These are phyloP conservation scores for Scolopax bukidnonensis DNA, from an alignment of 2,797 vertebrate species.

Conservation along the genomic window DNA sequence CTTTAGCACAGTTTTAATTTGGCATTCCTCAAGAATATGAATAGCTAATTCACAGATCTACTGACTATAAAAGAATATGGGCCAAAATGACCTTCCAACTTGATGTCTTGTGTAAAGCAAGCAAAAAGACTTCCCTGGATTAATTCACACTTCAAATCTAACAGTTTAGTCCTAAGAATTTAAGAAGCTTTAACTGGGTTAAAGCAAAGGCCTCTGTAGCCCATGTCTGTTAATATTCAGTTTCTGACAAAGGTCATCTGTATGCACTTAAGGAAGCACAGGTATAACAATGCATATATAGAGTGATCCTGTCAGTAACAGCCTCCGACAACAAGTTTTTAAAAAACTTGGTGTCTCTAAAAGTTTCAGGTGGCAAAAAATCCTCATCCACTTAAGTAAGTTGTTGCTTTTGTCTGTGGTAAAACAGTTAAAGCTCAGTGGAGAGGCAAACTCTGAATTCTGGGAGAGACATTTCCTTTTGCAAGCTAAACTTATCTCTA, in stretches of 20 bases:
- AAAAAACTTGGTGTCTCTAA: background rate
- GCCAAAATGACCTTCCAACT: background rate
- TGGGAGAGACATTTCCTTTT: background rate
- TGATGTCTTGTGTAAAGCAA: background rate
- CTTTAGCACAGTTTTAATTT: constrained; percentile 12
- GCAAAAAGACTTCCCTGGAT: background rate
- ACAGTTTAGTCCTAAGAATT: background rate
- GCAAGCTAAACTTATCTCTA: background rate
- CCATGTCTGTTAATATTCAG: background rate
- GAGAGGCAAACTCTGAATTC: background rate
- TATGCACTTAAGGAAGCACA: background rate
- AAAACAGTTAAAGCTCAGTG: background rate
- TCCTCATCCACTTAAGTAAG: background rate
- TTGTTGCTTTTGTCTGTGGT: background rate
- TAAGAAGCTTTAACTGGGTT: background rate
- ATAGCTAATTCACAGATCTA: background rate
- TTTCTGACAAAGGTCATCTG: background rate
- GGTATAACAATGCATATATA: background rate
- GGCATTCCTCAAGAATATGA: background rate
- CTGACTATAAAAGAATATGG: background rate
- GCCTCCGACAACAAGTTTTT: background rate
- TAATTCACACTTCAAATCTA: background rate
- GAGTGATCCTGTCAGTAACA: background rate
- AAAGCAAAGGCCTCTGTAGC: background rate
- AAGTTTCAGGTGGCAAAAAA: background rate